These are phyloP conservation scores for Sebastolobus alascanus DNA, from an alignment of 2,797 vertebrate genomes.

Conservation along the genomic window DNA sequence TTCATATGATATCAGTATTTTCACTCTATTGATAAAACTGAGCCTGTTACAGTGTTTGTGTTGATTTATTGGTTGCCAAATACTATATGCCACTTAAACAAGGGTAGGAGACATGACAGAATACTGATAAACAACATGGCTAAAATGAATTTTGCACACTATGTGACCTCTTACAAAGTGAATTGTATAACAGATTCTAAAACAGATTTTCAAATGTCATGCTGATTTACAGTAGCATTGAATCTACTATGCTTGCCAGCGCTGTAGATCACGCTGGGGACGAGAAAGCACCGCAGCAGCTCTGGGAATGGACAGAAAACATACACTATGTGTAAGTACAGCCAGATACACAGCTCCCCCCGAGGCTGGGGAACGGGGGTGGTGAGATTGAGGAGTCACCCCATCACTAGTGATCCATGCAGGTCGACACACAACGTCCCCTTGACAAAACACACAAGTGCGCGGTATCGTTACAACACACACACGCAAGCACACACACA, in stretches of 20 bases:
- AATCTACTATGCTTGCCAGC: constrained; percentile 2
- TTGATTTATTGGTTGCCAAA: constrained; percentile 16
- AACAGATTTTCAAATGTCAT: constrained; percentile 13
- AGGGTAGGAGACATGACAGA: neutral
- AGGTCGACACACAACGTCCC: constrained; percentile 49
- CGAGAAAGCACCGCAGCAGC: constrained; percentile 29
- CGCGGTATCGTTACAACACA: constrained; percentile 21
- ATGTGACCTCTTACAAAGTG: constrained; percentile 22
- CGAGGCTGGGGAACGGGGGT: constrained; percentile 35
- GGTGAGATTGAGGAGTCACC: constrained; percentile 65
- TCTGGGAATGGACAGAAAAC: constrained; percentile 37
- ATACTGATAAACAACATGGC: constrained; percentile 13
- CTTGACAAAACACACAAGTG: constrained; percentile 50
- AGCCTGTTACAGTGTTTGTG: neutral
- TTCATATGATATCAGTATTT: too few species aligned
- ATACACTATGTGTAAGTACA: constrained; percentile 54
- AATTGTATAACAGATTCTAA: constrained; percentile 13
- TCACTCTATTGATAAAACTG: too few species aligned
- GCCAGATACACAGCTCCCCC: constrained; percentile 21
- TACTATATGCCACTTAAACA: neutral
- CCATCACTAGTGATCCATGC: constrained; percentile 69
- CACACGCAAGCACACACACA: constrained; percentile 23
- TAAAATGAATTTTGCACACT: constrained; percentile 22
- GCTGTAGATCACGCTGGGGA: constrained; percentile 25
- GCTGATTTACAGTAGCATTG: constrained; percentile 40